Evolutionary conservation across 2,888 invertebrate species (phyloP).

Genomic region (Myopa tessellatipennis): DNA sequence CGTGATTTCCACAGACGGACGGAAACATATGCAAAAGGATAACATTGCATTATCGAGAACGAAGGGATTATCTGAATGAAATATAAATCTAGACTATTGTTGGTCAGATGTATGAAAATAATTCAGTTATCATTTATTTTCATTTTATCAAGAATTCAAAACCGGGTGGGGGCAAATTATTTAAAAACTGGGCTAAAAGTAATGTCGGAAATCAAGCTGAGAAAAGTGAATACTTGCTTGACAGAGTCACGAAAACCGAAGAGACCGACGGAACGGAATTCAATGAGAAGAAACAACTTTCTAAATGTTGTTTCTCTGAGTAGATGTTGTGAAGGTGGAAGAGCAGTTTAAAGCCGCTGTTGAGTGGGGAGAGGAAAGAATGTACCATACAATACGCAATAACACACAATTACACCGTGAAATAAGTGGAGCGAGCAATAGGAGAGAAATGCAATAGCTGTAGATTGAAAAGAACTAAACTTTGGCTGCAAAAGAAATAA

Average conservation of each 20-base stretch:
- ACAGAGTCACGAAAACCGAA: constrained; percentile 36
- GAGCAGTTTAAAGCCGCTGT: too few relatives aligned
- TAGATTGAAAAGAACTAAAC: background rate
- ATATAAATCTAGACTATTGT: too few relatives aligned
- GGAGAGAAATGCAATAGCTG: background rate
- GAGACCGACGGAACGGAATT: constrained; percentile 36
- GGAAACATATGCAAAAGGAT: too few relatives aligned
- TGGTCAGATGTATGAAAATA: too few relatives aligned
- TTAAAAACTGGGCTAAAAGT: background rate
- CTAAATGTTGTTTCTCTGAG: constrained; percentile 52
- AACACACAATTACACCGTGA: too few relatives aligned
- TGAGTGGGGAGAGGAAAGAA: background rate
- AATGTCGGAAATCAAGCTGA: background rate
- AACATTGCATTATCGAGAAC: too few relatives aligned
- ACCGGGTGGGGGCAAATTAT: constrained; percentile 20
- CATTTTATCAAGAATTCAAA: constrained; percentile 22
- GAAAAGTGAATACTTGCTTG: too few relatives aligned
- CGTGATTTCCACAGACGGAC: too few relatives aligned
- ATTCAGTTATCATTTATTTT: too few relatives aligned
- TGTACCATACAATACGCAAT: too few relatives aligned
- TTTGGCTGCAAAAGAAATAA: background rate
- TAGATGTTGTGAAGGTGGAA: constrained; percentile 52
- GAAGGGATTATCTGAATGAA: too few relatives aligned
- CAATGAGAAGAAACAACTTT: constrained; percentile 58
- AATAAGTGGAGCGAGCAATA: constrained; percentile 8